These are phyloP conservation scores for fruit fly (Drosophila melanogaster) DNA, from an alignment of 1,140 invertebrate species.

Conservation along the genomic window DNA sequence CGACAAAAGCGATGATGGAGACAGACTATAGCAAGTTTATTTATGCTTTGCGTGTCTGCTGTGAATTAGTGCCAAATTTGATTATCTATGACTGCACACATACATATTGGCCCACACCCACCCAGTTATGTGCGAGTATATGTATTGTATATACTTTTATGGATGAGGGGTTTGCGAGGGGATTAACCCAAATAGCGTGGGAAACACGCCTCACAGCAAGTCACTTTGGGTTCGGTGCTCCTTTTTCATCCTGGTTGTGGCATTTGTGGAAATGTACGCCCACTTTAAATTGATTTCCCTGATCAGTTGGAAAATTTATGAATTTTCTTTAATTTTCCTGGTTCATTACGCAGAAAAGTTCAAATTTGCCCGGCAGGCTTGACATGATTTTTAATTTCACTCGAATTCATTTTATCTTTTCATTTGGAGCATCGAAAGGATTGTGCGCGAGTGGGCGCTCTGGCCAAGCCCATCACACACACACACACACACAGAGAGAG, in stretches of 20 bases:
- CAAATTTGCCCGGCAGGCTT: neutral
- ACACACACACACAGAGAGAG: neutral
- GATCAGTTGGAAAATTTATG: constrained; percentile 66
- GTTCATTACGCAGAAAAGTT: constrained; percentile 4
- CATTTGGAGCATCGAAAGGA: constrained; percentile 36
- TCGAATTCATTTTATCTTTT: constrained; percentile 40
- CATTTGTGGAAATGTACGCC: constrained; percentile 47
- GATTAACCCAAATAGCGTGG: constrained; percentile 36
- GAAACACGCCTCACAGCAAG: constrained; percentile 71
- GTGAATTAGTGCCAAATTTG: constrained; percentile 83
- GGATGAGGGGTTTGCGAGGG: neutral
- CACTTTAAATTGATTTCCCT: constrained; percentile 66
- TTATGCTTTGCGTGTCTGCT: constrained; percentile 81
- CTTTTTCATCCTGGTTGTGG: constrained; percentile 19
- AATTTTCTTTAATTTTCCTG: constrained; percentile 53
- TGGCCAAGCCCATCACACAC: constrained; percentile 16
- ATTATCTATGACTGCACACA: constrained; percentile 76
- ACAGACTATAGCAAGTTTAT: constrained; percentile 76
- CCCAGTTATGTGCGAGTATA: neutral
- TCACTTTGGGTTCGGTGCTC: constrained; percentile 43
- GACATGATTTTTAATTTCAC: constrained; percentile 37
- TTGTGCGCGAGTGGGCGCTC: constrained; percentile 13
- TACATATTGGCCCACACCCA: constrained; percentile 25
- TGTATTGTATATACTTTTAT: neutral
- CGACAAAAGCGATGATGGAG: constrained; percentile 43